Base-by-base conservation (phyloP, 2,888 invertebrate genomes). In the Dryocosmus kuriphilus region DNA sequence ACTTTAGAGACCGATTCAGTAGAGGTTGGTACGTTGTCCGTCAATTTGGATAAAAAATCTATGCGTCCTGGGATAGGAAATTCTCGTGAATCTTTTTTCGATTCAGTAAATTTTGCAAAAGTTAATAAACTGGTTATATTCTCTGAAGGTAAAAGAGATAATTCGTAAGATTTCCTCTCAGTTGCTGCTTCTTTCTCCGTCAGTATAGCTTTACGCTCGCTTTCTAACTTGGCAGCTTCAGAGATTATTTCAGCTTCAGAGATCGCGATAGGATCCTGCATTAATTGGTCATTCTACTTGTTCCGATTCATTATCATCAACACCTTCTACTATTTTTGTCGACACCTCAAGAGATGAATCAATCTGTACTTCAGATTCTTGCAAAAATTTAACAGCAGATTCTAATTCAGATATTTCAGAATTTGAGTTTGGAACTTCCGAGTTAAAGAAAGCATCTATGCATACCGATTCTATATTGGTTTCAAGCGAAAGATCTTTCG, bases 331-430 rank as follows among this genome's bases (percentile, higher is more conserved):
- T 79, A 86, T 77, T 78, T 88, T 89, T 9, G 88, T 86, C 19
- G 89, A 87, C 19, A 89, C 76, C 3, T 79, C 85, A 19, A 92
- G 83, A 80, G 92, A 81, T 85, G 90, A 86, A 86, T 93, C 86
- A 88, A 92, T 82, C 84, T 93, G 85, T 76, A 93, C 84, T 90
- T 92, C 89, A 77, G 90, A 90, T 74, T 91, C 90, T 79, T 90
- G 90, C 30, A 91, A 83, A 77, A 90, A 91, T 77, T 91, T 91
- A 1, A 91, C 91, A 19, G 91, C 90, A 22, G 88, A 89, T 79
- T 91, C 91, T 14, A 91, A 81, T 75, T 91, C 91, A 5, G 89
- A 89, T 75, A 89, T 89, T 62, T 90, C 90, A 32, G 88, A 83
- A 35, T 83, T 88, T 0, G 81, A 79, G n/a, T 81, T 81, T 41